Conservation (phyloP, 2,888 invertebrate species). For the Heterodera filipjevi region DNA sequence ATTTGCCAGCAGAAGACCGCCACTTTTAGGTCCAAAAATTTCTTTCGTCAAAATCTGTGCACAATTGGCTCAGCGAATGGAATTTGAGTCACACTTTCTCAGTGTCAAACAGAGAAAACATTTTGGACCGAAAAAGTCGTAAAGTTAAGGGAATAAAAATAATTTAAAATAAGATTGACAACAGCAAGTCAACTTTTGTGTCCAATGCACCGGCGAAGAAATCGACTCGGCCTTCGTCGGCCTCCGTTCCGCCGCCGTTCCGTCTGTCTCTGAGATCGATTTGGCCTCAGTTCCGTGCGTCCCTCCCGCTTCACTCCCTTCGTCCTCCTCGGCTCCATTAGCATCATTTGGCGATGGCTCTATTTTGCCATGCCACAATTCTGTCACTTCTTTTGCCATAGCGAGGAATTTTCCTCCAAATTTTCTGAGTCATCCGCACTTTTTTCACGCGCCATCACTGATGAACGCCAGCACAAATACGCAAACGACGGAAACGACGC, state of each 20-base stretch:
- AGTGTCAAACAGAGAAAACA: conserved; percentile 12
- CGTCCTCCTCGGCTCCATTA: neutral
- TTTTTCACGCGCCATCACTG: conserved; percentile 7
- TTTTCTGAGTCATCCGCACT: neutral
- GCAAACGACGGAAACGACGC: conserved; percentile 24
- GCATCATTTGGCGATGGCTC: neutral
- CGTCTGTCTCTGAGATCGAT: conserved; percentile 9
- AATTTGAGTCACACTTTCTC: conserved; percentile 23
- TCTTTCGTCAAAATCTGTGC: conserved; percentile 31
- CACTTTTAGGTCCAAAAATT: conserved; percentile 24
- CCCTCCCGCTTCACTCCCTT: neutral
- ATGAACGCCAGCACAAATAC: conserved; percentile 31
- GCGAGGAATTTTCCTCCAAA: neutral
- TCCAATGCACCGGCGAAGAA: neutral
- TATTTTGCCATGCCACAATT: neutral
- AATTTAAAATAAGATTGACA: neutral
- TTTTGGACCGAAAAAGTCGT: neutral
- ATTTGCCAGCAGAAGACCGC: neutral
- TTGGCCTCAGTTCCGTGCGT: neutral
- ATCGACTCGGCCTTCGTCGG: neutral
- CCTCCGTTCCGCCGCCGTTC: neutral
- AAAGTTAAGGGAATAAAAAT: neutral
- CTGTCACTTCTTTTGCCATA: neutral
- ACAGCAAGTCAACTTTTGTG: neutral
- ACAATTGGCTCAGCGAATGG: conserved; percentile 36